Conservation (phyloP, 2,797 vertebrate genomes). For the Hylomyscus alleni region DNA sequence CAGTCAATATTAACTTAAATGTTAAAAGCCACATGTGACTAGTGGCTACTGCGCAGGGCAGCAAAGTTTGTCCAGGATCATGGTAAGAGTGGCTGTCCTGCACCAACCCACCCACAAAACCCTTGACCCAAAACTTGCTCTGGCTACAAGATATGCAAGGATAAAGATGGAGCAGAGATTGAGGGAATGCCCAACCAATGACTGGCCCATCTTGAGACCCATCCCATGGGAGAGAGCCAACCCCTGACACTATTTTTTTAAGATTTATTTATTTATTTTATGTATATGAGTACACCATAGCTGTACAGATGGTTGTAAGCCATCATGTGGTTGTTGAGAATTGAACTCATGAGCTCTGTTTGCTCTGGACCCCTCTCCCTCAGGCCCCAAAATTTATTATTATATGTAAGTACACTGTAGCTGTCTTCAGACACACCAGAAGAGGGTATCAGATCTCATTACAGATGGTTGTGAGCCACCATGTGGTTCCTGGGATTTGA, state of each 20-base stretch:
- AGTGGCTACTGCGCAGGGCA: neutral
- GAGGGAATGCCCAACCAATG: neutral
- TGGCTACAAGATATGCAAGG: neutral
- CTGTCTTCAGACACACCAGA: no score
- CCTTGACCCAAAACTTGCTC: neutral
- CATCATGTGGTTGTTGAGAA: no score
- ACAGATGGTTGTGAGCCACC: no score
- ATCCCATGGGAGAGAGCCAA: neutral
- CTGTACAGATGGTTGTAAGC: no score
- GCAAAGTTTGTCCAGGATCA: neutral
- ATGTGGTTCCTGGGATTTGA: no score
- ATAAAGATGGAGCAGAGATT: neutral
- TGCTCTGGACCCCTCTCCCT: no score
- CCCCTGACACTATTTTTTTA: neutral
- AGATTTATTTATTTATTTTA: no score
- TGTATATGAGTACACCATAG: no score
- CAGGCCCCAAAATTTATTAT: no score
- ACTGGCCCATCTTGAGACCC: neutral
- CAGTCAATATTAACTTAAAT: constrained; percentile 35
- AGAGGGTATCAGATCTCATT: no score
- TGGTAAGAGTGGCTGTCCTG: neutral
- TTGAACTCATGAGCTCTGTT: no score
- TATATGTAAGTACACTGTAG: no score
- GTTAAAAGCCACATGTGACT: neutral
- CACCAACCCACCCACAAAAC: neutral